Conservation (phyloP, 1,140 invertebrate genomes). For the Pectinophora gossypiella region DNA sequence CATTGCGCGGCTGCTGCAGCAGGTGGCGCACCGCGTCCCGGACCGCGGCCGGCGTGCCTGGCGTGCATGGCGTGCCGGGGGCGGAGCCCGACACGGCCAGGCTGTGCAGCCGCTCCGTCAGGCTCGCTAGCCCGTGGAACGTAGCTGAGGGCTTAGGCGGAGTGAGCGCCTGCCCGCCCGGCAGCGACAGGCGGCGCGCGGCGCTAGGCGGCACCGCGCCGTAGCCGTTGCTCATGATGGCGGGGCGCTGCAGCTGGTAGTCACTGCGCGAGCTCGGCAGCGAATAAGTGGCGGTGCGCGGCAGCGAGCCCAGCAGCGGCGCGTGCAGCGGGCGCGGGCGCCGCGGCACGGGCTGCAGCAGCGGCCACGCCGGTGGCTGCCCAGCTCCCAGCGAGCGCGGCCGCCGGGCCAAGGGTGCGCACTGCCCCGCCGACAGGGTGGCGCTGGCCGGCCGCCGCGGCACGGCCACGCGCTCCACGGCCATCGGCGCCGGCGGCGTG, state of each 20-base stretch:
- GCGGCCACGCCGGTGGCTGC: conserved; percentile 59
- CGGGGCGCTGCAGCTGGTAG: conserved; percentile 76
- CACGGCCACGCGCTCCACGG: conserved; percentile 47
- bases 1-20: conserved; percentile 80
- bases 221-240: conserved; percentile 67
- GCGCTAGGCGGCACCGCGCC: conserved; percentile 61
- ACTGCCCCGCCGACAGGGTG: conserved; percentile 48
- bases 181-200: conserved; percentile 50
- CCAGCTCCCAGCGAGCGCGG: conserved; percentile 63
- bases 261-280: conserved; percentile 77
- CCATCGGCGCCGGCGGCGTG: conserved; percentile 74
- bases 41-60: conserved; percentile 75
- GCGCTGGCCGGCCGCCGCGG: conserved; percentile 66
- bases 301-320: conserved; percentile 55
- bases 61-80: conserved; percentile 50
- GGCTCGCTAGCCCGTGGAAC: conserved; percentile 77
- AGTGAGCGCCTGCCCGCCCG: conserved; percentile 53
- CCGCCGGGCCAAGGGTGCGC: conserved; percentile 56
- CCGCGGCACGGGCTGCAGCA: conserved; percentile 63
- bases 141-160: conserved; percentile 77
- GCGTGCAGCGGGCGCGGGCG: conserved; percentile 41
- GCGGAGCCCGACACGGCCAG: not conserved
- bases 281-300: conserved; percentile 61
- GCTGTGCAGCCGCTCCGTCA: not conserved
- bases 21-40: conserved; percentile 81